Evolutionary conservation across 1,140 invertebrate species (phyloP).

Genomic region (Mactra quadrangularis): DNA sequence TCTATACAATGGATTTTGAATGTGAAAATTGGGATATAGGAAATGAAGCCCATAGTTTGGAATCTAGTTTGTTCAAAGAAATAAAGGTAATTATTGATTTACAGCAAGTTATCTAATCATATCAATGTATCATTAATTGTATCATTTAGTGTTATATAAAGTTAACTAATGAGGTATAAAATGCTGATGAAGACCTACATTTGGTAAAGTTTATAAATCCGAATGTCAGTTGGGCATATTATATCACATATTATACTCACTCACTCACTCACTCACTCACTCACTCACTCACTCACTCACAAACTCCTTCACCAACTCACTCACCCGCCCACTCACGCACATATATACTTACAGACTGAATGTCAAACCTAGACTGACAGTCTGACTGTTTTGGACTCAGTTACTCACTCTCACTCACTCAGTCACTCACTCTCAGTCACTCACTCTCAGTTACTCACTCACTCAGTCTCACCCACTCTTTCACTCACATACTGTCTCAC

Average conservation of each 20-base stretch:
- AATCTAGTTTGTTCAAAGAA: slow-evolving; percentile 50
- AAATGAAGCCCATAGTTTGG: slow-evolving; percentile 30
- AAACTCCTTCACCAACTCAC: neutral
- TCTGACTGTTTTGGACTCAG: neutral
- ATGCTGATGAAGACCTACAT: too few species aligned
- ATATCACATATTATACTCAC: neutral
- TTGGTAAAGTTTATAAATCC: too few species aligned
- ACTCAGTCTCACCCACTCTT: neutral
- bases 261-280: slow-evolving; percentile 2
- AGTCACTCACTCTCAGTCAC: neutral
- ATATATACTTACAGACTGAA: neutral
- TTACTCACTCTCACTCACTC: neutral
- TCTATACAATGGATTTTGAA: slow-evolving; percentile 63
- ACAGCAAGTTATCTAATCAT: neutral
- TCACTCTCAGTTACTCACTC: neutral
- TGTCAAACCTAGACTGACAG: neutral
- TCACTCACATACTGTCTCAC: too few species aligned
- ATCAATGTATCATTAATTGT: neutral
- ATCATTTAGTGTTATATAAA: neutral
- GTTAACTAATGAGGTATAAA: too few species aligned
- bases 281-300: slow-evolving; percentile 2
- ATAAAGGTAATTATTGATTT: slow-evolving; percentile 2
- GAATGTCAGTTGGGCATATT: too few species aligned
- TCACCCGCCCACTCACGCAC: neutral
- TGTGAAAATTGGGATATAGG: slow-evolving; percentile 55